A percentile compares a stretch with the other conserved stretches of the same genome.
These are phyloP conservation scores for Fregata magnificens DNA, from an alignment of 2,113 vertebrate species.

Conservation along the genomic window DNA sequence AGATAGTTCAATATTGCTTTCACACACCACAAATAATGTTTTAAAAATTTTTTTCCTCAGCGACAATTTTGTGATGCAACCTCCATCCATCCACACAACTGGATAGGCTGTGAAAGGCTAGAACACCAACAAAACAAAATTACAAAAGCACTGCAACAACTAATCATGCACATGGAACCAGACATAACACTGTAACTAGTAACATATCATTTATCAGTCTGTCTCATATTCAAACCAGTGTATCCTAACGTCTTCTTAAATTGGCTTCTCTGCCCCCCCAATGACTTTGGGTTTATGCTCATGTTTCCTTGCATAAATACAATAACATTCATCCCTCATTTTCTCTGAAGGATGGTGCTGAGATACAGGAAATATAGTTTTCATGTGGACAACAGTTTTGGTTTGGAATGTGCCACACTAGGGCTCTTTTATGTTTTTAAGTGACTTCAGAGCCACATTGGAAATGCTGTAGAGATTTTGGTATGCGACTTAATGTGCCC, in stretches of 20 bases:
- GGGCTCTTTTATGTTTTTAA: slow-evolving; percentile 40
- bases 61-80: slow-evolving; percentile 38
- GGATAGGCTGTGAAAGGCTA: slow-evolving; percentile 56
- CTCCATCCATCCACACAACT: slow-evolving; percentile 42
- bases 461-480: slow-evolving; percentile 39
- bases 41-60: slow-evolving; percentile 18
- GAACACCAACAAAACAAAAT: slow-evolving; percentile 62
- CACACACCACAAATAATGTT: slow-evolving; percentile 30
- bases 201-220: neutral
- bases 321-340: neutral
- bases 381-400: slow-evolving; percentile 1
- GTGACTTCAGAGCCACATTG: slow-evolving; percentile 49
- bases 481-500: neutral
- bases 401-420: slow-evolving; percentile 19
- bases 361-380: neutral
- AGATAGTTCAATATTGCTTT: slow-evolving; percentile 1
- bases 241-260: slow-evolving; percentile 6
- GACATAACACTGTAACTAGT: slow-evolving; percentile 13
- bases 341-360: neutral
- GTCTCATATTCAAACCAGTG: neutral
- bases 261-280: neutral
- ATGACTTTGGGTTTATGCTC: neutral
- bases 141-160: slow-evolving; percentile 40
- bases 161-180: slow-evolving; percentile 16
- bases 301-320: neutral